Conservation (phyloP, 2,888 invertebrate species). For the Nudaria mundana region DNA sequence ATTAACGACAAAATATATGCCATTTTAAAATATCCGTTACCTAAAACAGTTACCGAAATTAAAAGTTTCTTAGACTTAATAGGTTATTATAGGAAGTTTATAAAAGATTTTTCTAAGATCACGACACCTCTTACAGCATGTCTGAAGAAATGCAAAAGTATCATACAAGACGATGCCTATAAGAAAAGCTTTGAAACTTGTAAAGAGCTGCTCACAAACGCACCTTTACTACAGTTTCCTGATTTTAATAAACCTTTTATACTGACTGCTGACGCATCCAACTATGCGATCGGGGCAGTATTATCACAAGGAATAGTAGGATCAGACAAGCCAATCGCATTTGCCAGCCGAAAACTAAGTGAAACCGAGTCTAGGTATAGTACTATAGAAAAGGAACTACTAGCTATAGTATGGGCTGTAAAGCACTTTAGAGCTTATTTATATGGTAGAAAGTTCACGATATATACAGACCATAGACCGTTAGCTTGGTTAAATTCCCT, state of each 20-base stretch:
- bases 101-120: constrained; percentile 8
- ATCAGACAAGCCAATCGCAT: constrained; percentile 21
- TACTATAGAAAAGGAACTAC: no score
- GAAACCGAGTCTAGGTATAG: no score
- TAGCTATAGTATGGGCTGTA: no score
- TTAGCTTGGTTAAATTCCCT: no score
- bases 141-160: constrained; percentile 13
- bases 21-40: constrained; percentile 10
- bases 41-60: constrained; percentile 10
- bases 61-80: constrained; percentile 8
- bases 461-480: no score
- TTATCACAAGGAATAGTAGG: constrained; percentile 27
- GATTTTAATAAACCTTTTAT: no score
- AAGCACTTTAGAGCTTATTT: no score
- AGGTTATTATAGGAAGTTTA: no score
- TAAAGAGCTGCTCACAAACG: constrained; percentile 29
- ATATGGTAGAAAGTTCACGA: no score
- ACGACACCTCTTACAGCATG: constrained; percentile 18
- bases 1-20: constrained; percentile 18
- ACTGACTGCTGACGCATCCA: no score
- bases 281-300: no score
- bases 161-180: neutral
- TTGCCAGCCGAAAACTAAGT: constrained; percentile 20
- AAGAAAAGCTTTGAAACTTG: constrained; percentile 20
- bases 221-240: constrained; percentile 35